Percentiles rank a stretch among this genome's conserved stretches.
phyloP scores from a whole-genome alignment of 35 echinoderm and acorn worm species.

The Chiridota heheva region DNA sequence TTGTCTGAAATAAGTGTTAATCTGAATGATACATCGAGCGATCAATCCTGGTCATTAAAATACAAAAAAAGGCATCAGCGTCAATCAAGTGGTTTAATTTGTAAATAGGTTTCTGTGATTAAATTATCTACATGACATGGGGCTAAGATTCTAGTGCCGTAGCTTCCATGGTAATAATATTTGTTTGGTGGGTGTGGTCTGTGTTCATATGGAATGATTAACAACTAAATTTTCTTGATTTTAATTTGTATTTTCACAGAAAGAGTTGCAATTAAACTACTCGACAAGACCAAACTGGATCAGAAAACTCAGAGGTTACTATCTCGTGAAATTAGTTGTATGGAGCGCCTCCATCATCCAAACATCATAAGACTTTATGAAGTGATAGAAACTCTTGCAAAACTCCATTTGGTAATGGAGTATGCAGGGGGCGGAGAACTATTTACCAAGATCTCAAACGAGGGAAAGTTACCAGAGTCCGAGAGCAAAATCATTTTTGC shows the following conservation, averaged over 20 bases:
- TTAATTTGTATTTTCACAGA: conserved; percentile 55
- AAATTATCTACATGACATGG: too few species aligned
- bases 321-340: conserved; percentile 93
- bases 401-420: conserved; percentile 98
- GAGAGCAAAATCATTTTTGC: conserved; percentile 81
- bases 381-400: conserved; percentile 93
- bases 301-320: conserved; percentile 96
- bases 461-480: conserved; percentile 86
- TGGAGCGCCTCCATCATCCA: conserved; percentile 97
- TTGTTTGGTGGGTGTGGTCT: too few species aligned
- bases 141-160: too few species aligned
- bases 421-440: conserved; percentile 94
- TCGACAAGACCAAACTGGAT: conserved; percentile 98
- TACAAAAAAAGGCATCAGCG: too few species aligned
- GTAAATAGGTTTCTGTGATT: too few species aligned
- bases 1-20: too few species aligned
- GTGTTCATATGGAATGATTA: too few species aligned
- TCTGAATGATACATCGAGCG: too few species aligned
- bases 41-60: too few species aligned
- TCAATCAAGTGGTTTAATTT: too few species aligned
- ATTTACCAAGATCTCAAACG: conserved; percentile 98
- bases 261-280: conserved; percentile 99
- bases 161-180: too few species aligned
- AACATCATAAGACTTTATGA: conserved; percentile 98
- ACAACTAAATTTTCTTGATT: too few species aligned